These are phyloP conservation scores for Scytalopus superciliaris DNA, from an alignment of 2,113 vertebrate genomes.

Conservation along the genomic window DNA sequence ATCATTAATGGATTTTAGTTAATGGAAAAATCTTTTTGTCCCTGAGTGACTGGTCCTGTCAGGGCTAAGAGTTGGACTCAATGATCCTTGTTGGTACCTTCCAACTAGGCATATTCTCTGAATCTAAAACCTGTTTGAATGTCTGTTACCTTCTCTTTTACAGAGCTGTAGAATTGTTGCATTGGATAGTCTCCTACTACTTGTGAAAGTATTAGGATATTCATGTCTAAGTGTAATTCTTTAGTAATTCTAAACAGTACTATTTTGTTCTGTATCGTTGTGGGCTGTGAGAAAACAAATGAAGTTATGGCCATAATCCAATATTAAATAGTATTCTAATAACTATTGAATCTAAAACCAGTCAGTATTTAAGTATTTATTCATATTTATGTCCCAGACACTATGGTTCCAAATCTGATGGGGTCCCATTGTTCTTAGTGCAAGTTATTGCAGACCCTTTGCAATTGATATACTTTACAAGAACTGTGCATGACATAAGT, in stretches of 20 bases:
- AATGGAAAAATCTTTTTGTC: neutral
- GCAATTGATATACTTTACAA: neutral
- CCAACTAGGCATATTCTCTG: neutral
- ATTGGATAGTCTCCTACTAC: neutral
- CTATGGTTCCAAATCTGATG: neutral
- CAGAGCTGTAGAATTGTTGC: neutral
- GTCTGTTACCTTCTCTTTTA: neutral
- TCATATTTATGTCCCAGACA: neutral
- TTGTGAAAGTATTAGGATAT: neutral
- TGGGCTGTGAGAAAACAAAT: neutral
- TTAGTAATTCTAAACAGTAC: neutral
- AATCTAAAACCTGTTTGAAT: neutral
- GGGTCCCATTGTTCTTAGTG: neutral
- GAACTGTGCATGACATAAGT: neutral
- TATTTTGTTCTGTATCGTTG: neutral
- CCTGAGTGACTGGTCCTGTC: neutral
- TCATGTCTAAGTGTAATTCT: neutral
- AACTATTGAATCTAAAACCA: neutral
- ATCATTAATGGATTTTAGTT: neutral
- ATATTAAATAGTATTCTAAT: neutral
- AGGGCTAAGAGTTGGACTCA: neutral
- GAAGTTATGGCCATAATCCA: neutral
- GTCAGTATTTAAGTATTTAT: neutral
- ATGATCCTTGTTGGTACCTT: neutral
- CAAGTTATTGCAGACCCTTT: neutral